Conservation (phyloP, 2,797 vertebrate genomes). For the Paramormyrops hopkinsi region DNA sequence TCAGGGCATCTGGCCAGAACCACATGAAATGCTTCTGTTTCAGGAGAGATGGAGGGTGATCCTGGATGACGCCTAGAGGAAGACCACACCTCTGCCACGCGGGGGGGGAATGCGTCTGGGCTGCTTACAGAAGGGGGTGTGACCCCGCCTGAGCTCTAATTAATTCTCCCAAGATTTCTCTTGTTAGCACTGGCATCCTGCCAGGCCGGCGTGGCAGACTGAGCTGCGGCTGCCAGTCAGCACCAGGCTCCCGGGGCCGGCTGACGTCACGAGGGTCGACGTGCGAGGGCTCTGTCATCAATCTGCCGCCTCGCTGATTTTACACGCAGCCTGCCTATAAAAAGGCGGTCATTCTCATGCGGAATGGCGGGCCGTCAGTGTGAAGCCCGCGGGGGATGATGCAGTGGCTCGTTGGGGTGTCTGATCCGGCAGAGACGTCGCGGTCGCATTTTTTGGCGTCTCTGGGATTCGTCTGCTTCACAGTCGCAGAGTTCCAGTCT, state of each 20-base stretch:
- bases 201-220: not conserved
- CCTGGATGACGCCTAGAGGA: not conserved
- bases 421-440: not conserved
- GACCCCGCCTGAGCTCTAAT: not conserved
- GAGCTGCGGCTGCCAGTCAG: not conserved
- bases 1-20: not conserved
- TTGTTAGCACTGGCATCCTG: conserved; percentile 1
- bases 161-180: not conserved
- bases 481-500: not conserved
- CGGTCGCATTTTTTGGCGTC: not conserved
- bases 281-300: not conserved
- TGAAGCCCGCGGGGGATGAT: not conserved
- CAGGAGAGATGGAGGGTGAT: not conserved
- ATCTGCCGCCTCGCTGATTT: not conserved
- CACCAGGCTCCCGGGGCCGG: not conserved
- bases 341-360: not conserved
- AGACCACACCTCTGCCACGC: not conserved
- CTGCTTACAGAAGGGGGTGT: not conserved
- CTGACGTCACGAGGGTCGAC: not conserved
- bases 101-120: not conserved
- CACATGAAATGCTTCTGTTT: not conserved
- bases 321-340: not conserved
- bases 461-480: not conserved
- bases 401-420: not conserved
- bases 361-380: not conserved